Percentiles rank a stretch among this genome's conserved stretches.
Evolutionary conservation across 1,140 invertebrate genomes (phyloP).

Genomic region (Metaphire vulgaris): DNA sequence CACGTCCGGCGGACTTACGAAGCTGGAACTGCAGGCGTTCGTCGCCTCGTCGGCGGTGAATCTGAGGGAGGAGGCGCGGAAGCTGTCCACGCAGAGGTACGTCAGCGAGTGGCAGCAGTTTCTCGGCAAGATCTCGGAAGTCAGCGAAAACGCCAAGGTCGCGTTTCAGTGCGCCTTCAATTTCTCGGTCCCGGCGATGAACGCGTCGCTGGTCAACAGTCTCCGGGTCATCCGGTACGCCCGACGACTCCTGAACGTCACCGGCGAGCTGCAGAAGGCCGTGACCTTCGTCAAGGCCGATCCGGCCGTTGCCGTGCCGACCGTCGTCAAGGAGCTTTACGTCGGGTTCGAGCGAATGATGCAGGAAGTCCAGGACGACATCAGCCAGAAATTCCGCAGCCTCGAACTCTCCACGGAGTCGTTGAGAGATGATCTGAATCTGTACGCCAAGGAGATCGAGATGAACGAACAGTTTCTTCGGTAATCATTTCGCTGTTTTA

Average conservation of each 20-base stretch:
- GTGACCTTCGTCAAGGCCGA: background rate
- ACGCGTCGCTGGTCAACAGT: background rate
- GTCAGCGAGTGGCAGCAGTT: slow-evolving; percentile 7
- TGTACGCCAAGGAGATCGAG: background rate
- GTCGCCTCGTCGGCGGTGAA: background rate
- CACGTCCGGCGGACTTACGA: background rate
- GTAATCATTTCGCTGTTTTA: no score
- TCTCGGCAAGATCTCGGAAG: slow-evolving; percentile 1
- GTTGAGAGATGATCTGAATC: background rate
- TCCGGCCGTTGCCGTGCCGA: background rate
- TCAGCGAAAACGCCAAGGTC: background rate
- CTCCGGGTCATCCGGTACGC: slow-evolving; percentile 9
- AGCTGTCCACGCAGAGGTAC: background rate
- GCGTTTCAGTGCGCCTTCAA: slow-evolving; percentile 1
- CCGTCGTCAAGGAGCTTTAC: slow-evolving; percentile 8
- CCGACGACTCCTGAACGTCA: background rate
- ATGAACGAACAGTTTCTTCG: slow-evolving; percentile 11
- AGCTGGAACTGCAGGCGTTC: slow-evolving; percentile 6
- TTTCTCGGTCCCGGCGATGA: background rate
- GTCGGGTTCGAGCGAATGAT: background rate
- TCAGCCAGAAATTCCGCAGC: background rate
- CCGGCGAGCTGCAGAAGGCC: no score
- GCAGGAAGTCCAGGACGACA: background rate
- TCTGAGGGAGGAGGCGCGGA: background rate
- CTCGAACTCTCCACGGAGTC: background rate